These are phyloP conservation scores for Aplysia californica DNA, from an alignment of 1,140 invertebrate genomes.

Conservation along the genomic window DNA sequence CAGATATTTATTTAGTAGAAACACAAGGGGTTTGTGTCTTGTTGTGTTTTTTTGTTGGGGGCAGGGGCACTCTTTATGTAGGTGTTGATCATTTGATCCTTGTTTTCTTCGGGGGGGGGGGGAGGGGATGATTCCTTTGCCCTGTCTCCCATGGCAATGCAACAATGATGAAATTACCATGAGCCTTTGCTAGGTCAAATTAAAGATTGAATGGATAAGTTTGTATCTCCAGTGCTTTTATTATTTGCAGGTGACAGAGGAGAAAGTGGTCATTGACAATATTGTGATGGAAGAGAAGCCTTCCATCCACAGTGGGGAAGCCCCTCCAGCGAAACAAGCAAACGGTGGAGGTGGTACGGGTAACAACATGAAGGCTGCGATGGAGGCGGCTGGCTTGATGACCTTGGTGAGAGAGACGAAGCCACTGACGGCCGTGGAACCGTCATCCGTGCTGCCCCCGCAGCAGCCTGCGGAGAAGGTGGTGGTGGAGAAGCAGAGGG, in stretches of 20 bases:
- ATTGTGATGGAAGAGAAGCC: slow-evolving; percentile 10
- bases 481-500: slow-evolving; percentile 61
- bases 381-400: slow-evolving; percentile 28
- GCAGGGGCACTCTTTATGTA: too few species aligned
- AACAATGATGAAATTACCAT: too few species aligned
- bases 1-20: too few species aligned
- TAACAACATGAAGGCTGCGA: slow-evolving; percentile 25
- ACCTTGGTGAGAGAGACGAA: slow-evolving; percentile 23
- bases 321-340: too few species aligned
- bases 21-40: too few species aligned
- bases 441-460: slow-evolving; percentile 16
- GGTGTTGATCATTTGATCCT: too few species aligned
- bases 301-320: too few species aligned
- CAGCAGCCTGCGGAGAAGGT: slow-evolving; percentile 27
- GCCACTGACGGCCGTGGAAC: slow-evolving; percentile 25
- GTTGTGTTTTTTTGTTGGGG: too few species aligned
- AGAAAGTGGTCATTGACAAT: slow-evolving; percentile 12
- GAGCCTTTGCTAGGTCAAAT: too few species aligned
- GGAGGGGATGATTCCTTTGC: background rate
- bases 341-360: background rate
- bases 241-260: too few species aligned
- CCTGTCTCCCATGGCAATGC: background rate
- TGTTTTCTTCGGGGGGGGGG: background rate
- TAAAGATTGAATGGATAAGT: too few species aligned
- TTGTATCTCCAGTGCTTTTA: too few species aligned